phyloP scores from a whole-genome alignment of 1,140 invertebrate species.

The Metopolophium dirhodum region DNA sequence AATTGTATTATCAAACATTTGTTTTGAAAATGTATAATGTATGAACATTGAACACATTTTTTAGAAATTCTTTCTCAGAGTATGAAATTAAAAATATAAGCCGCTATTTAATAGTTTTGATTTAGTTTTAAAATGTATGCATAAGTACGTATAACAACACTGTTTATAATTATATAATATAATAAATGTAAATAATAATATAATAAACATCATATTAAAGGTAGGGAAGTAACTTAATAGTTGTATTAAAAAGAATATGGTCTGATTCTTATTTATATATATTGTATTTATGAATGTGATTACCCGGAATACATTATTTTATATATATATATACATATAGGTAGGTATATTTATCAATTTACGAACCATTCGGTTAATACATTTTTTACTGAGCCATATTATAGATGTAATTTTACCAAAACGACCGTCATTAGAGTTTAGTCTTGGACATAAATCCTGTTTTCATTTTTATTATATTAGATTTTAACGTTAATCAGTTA shows the following conservation, averaged over 20 bases:
- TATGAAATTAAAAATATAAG: too few relatives aligned
- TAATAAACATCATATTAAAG: background rate
- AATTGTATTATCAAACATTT: too few relatives aligned
- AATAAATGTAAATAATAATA: background rate
- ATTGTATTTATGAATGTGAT: too few relatives aligned
- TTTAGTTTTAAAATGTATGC: too few relatives aligned
- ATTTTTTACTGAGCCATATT: background rate
- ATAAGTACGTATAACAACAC: too few relatives aligned
- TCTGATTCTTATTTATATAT: background rate
- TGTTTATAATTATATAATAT: background rate
- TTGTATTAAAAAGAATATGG: background rate
- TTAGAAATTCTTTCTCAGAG: too few relatives aligned
- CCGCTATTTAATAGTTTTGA: too few relatives aligned
- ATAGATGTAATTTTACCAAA: too few relatives aligned
- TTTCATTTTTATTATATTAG: background rate
- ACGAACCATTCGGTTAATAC: background rate
- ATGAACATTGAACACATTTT: too few relatives aligned
- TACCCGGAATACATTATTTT: too few relatives aligned
- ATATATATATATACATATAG: too few relatives aligned
- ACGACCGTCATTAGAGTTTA: background rate
- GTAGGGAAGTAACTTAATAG: background rate
- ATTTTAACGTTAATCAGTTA: background rate
- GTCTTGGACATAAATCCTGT: background rate
- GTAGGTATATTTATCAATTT: background rate
- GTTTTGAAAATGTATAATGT: too few relatives aligned